These are phyloP conservation scores for Euphydryas editha DNA, from an alignment of 2,888 invertebrate species.

Conservation along the genomic window DNA sequence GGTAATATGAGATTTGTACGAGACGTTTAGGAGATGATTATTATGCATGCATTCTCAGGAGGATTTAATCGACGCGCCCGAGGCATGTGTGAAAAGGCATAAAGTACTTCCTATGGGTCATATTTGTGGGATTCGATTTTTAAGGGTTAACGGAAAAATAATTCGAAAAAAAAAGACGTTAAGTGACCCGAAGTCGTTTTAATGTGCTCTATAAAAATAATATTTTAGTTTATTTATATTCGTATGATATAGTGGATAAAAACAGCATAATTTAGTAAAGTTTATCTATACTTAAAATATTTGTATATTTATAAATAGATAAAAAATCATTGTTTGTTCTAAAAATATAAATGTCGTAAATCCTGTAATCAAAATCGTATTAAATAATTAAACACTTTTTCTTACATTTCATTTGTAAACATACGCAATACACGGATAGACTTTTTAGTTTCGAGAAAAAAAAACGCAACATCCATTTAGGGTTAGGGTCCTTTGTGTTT, in stretches of 20 bases:
- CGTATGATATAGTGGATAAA: too few relatives aligned
- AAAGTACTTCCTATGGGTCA: constrained; percentile 65
- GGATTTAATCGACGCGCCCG: constrained; percentile 71
- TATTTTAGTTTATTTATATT: too few relatives aligned
- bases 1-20: constrained; percentile 72
- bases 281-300: too few relatives aligned
- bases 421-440: background rate
- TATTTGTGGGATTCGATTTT: constrained; percentile 52
- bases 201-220: background rate
- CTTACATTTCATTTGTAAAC: background rate
- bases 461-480: constrained; percentile 57
- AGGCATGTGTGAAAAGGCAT: constrained; percentile 65
- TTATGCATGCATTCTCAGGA: constrained; percentile 82
- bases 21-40: constrained; percentile 70
- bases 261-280: too few relatives aligned
- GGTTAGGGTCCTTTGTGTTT: constrained; percentile 63
- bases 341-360: background rate
- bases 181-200: background rate
- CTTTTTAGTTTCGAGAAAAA: constrained; percentile 29
- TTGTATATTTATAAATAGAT: too few relatives aligned
- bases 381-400: background rate
- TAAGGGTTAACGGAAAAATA: constrained; percentile 59
- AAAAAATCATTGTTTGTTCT: too few relatives aligned
- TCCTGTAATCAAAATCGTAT: background rate
- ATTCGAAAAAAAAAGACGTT: constrained; percentile 18